Conservation (phyloP, 2,113 vertebrate genomes). For the Hippocampus abdominalis region DNA sequence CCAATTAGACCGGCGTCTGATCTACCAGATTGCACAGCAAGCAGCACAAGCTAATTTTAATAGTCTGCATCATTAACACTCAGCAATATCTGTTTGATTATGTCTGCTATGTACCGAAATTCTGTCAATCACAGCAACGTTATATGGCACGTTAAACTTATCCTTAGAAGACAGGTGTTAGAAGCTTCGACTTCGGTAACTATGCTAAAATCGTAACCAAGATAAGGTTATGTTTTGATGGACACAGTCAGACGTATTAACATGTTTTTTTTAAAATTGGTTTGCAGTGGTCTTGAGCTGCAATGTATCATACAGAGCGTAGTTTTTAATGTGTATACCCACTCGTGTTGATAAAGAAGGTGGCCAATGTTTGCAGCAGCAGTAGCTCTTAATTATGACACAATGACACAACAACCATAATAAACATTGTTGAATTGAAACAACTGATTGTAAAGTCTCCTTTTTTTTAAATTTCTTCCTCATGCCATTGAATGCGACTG, state of each 20-base stretch:
- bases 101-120: background rate
- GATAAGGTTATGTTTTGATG: background rate
- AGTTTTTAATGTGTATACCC: background rate
- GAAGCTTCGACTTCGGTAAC: background rate
- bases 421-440: too few species aligned
- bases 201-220: background rate
- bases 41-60: background rate
- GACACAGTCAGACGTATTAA: background rate
- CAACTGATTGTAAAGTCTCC: too few species aligned
- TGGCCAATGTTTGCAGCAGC: too few species aligned
- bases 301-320: background rate
- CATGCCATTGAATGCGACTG: too few species aligned
- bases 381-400: too few species aligned
- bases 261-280: too few species aligned
- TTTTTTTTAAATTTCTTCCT: too few species aligned
- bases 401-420: too few species aligned
- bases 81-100: background rate
- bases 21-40: background rate
- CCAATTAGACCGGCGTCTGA: background rate
- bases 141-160: constrained; percentile 10
- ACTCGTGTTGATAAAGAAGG: too few species aligned
- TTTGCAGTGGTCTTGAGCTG: background rate
- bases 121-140: background rate
- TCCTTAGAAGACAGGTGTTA: constrained; percentile 35
- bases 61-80: background rate